These are phyloP conservation scores for Acronicta alni DNA, from an alignment of 2,888 invertebrate species.

Conservation along the genomic window DNA sequence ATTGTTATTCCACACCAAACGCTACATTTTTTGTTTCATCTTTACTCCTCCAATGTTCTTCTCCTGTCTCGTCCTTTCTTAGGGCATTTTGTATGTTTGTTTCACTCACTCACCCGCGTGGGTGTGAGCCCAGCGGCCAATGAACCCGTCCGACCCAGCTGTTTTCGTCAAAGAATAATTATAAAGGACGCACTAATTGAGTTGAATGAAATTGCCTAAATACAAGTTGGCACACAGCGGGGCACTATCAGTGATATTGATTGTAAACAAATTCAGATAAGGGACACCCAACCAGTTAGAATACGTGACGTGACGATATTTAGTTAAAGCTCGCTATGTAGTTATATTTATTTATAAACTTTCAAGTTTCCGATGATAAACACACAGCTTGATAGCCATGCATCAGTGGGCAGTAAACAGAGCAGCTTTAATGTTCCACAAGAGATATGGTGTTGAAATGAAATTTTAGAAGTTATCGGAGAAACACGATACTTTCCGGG, in stretches of 20 bases:
- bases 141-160: constrained; percentile 75
- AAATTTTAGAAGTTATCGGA: constrained; percentile 11
- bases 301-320: constrained; percentile 28
- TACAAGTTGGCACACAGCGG: constrained; percentile 32
- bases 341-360: constrained; percentile 8
- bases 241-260: constrained; percentile 16
- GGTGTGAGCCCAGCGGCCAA: constrained; percentile 72
- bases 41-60: constrained; percentile 62
- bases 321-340: constrained; percentile 6
- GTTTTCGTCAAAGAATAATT: constrained; percentile 71
- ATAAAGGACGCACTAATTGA: constrained; percentile 58
- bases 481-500: too few species aligned
- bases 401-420: constrained; percentile 20
- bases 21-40: constrained; percentile 67
- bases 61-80: constrained; percentile 55
- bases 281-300: constrained; percentile 24
- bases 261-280: constrained; percentile 43
- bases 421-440: constrained; percentile 16
- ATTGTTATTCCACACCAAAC: constrained; percentile 69
- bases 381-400: constrained; percentile 15
- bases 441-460: constrained; percentile 21
- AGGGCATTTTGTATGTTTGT: constrained; percentile 42
- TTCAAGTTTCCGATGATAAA: constrained; percentile 23
- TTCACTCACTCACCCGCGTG: constrained; percentile 64
- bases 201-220: constrained; percentile 49